These are phyloP conservation scores for Lingula anatina DNA, from an alignment of 2,888 invertebrate species.

Conservation along the genomic window DNA sequence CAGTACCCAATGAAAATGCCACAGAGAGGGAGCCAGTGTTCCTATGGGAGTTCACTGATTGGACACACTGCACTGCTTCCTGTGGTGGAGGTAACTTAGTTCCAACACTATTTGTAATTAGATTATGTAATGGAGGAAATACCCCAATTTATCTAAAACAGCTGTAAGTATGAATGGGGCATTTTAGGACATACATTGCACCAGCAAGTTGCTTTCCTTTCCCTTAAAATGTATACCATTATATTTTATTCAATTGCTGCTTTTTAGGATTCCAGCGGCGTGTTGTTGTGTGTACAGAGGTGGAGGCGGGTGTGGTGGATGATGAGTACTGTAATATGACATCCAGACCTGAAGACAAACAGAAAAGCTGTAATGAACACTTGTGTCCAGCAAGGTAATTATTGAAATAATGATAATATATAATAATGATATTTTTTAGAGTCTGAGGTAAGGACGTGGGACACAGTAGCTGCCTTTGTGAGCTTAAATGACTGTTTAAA, in stretches of 20 bases:
- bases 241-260: neutral
- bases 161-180: no score
- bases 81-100: constrained; percentile 81
- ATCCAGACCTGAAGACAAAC: constrained; percentile 56
- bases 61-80: constrained; percentile 72
- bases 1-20: constrained; percentile 63
- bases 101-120: no score
- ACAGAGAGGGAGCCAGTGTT: constrained; percentile 59
- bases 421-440: no score
- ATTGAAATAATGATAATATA: no score
- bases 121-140: no score
- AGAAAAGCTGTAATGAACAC: constrained; percentile 64
- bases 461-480: no score
- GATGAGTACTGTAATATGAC: constrained; percentile 51
- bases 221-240: no score
- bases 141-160: no score
- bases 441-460: no score
- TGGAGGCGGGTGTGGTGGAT: constrained; percentile 61
- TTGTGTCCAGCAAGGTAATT: constrained; percentile 62
- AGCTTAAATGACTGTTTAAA: no score
- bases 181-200: no score
- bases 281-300: constrained; percentile 56
- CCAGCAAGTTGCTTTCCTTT: no score
- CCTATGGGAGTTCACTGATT: constrained; percentile 73
- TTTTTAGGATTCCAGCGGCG: constrained; percentile 48